Evolutionary conservation across 2,113 vertebrate genomes (phyloP), one percentile per base, ranked within the genome.

Genomic region (Nicator chloris): DNA sequence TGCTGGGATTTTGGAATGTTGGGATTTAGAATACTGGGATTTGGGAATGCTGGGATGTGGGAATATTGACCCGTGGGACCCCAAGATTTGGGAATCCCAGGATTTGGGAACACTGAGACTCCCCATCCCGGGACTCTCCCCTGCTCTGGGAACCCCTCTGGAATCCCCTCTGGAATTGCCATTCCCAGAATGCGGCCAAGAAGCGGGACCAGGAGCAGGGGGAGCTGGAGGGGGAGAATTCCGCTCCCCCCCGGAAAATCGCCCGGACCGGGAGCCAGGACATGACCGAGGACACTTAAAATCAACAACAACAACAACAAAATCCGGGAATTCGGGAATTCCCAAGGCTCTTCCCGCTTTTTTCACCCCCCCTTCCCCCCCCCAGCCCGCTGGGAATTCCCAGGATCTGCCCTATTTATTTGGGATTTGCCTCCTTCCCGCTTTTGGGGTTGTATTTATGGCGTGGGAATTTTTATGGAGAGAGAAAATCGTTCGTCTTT

Each of bases 201-300:
- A 99, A 99, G 96, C 98, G 99, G 93, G 99, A 99, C 49, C 98
- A 99, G 94, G 99, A 98, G 35, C 99, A 99, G 88, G 98, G 97
- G 72, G 98, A 98, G 81, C 97, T 98, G 30, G 98, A 98, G 89
- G 98, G 98, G 1, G 99, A 99, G 97, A 99, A 99, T 66, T 99
- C 99, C 0, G 99, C 99, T 0, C 99, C 99, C 0, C 99, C 99
- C 2, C 98, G 99, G 90, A 99, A 99, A 97, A 99, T 99, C 42
- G 99, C 99, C 37, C 98, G 99, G 97, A 99, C 99, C 96, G 99
- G 99, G 95, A 99, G 99, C 98, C 99, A 99, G 93, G 99, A 99
- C 96, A 99, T 99, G 99, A 99, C 98, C 12, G 99, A 99, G 96
- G 99, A 99, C 98, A 99, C 99, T 95, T 99, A 99, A 96, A 96